phyloP scores from a whole-genome alignment of 1,140 invertebrate species.

The Bombus consobrinus region DNA sequence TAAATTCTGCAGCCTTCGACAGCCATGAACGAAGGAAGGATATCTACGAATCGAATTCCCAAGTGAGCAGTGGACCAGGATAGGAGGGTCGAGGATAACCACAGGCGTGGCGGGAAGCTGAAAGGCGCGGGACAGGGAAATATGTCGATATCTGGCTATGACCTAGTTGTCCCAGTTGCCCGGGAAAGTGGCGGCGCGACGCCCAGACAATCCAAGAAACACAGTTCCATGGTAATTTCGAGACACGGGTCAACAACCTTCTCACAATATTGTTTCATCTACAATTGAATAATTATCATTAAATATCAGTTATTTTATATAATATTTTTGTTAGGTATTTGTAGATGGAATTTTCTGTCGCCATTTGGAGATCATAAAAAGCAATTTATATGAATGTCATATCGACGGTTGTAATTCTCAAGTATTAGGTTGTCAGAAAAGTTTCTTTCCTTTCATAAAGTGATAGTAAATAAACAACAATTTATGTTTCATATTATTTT shows the following conservation, averaged over 20 bases:
- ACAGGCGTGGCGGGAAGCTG: conserved; percentile 26
- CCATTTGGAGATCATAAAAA: no score
- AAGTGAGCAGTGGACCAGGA: not conserved
- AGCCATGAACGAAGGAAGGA: not conserved
- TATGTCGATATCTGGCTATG: conserved; percentile 61
- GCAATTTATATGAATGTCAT: no score
- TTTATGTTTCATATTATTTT: no score
- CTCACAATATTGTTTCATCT: not conserved
- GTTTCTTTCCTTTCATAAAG: no score
- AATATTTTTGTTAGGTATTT: no score
- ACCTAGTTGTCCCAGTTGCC: conserved; percentile 62
- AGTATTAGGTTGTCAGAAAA: no score
- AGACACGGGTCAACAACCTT: not conserved
- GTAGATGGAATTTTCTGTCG: no score
- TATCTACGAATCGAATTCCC: conserved; percentile 5
- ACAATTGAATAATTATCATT: no score
- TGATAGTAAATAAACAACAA: no score
- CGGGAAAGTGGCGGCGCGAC: conserved; percentile 55
- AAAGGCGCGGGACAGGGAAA: conserved; percentile 40
- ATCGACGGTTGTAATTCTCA: no score
- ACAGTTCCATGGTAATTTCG: not conserved
- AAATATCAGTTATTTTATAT: no score
- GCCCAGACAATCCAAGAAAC: conserved; percentile 5
- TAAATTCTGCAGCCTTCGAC: not conserved
- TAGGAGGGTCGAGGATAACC: conserved; percentile 24